phyloP scores from a whole-genome alignment of 2,113 vertebrate genomes.

The Cepphus grylle region DNA sequence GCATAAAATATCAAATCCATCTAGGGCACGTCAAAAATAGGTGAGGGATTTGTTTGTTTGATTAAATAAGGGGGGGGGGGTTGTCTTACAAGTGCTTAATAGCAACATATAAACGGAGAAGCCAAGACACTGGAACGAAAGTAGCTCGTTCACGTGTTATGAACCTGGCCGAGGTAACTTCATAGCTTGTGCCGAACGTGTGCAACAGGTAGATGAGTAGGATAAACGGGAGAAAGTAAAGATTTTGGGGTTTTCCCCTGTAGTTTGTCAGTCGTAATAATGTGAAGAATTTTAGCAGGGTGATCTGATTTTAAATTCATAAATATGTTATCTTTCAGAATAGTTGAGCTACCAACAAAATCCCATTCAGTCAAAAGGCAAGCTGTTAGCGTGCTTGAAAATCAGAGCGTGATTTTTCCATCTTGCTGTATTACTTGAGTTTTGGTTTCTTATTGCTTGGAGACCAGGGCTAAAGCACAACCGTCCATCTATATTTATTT shows the following conservation, averaged over 20 bases:
- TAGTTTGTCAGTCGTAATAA: not conserved
- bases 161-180: not conserved
- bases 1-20: not conserved
- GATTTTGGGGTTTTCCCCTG: not conserved
- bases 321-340: not conserved
- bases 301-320: not conserved
- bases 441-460: not conserved
- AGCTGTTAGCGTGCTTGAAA: not conserved
- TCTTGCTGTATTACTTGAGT: not conserved
- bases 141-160: fast-evolving
- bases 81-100: not conserved
- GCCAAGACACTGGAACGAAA: not conserved
- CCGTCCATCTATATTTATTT: not conserved
- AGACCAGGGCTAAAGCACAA: not conserved
- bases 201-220: not conserved
- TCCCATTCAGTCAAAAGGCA: not conserved
- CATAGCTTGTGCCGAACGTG: not conserved
- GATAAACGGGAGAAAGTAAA: not conserved
- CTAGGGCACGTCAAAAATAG: not conserved
- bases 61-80: not conserved
- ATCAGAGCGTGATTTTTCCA: not conserved
- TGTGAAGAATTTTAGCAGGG: not conserved
- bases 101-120: not conserved
- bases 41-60: not conserved
- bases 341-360: not conserved